phyloP scores from a whole-genome alignment of 2,113 vertebrate species.

The Poeciliopsis prolifica region DNA sequence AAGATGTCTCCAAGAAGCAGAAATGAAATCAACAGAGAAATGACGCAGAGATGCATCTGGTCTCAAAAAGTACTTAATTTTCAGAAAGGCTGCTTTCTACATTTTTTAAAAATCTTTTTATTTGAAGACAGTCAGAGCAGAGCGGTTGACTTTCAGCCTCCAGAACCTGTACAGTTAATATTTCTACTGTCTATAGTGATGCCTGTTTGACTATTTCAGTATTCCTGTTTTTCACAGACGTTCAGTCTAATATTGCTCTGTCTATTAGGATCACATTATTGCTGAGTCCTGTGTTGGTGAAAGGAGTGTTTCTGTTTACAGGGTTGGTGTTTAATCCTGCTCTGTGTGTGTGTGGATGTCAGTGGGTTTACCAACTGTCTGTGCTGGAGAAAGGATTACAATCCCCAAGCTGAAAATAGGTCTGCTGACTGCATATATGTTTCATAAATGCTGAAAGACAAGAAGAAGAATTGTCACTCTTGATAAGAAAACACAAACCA shows the following conservation, averaged over 20 bases:
- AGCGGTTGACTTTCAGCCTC: no score
- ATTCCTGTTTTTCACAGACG: conserved; percentile 10
- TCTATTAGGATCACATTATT: conserved; percentile 15
- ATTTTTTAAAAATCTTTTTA: no score
- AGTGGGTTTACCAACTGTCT: conserved; percentile 15
- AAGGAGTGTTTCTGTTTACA: conserved; percentile 22
- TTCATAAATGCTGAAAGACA: neutral
- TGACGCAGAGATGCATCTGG: neutral
- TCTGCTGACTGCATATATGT: neutral
- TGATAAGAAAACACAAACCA: neutral
- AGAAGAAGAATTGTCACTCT: neutral
- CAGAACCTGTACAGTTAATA: neutral
- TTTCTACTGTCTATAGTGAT: neutral
- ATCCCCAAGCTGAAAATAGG: conserved; percentile 4
- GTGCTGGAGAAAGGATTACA: conserved; percentile 27
- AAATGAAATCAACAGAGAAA: neutral
- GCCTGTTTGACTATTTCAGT: conserved; percentile 13
- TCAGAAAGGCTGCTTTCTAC: no score
- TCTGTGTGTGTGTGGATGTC: neutral
- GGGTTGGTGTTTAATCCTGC: conserved; percentile 40
- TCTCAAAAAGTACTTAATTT: neutral
- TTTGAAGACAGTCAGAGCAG: neutral
- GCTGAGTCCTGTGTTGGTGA: conserved; percentile 33
- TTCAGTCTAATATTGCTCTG: conserved; percentile 31
- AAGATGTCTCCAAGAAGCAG: neutral